These are phyloP conservation scores for Drosophila merina DNA, from an alignment of 2,888 invertebrate species.

Conservation along the genomic window DNA sequence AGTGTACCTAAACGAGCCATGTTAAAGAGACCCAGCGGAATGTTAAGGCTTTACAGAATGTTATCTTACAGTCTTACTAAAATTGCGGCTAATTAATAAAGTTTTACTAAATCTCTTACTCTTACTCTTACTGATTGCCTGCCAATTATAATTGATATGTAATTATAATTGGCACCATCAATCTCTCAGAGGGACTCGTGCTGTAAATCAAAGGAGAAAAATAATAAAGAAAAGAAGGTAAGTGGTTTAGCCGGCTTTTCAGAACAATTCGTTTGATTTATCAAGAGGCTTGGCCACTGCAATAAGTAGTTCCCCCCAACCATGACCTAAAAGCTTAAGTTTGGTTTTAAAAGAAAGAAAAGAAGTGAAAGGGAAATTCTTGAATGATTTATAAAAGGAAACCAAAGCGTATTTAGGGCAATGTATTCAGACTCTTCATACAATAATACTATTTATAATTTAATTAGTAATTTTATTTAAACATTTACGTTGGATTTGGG, in stretches of 20 bases:
- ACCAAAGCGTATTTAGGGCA: background rate
- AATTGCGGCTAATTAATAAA: constrained; percentile 55
- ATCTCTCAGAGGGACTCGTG: background rate
- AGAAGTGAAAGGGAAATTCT: constrained; percentile 1
- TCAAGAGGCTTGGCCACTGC: background rate
- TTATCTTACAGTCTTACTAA: constrained; percentile 21
- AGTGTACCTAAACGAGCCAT: constrained; percentile 17
- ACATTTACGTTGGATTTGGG: background rate
- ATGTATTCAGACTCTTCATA: no score
- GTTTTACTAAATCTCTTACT: constrained; percentile 3
- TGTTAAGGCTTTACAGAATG: constrained; percentile 8
- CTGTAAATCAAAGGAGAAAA: background rate
- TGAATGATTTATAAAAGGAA: constrained; percentile 7
- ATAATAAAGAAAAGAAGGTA: background rate
- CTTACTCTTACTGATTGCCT: constrained; percentile 10
- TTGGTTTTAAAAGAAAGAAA: constrained; percentile 1
- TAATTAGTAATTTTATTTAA: background rate
- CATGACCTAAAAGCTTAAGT: constrained; percentile 21
- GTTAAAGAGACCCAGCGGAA: constrained; percentile 51
- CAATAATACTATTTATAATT: no score
- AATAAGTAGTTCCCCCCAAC: background rate
- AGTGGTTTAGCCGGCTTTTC: constrained; percentile 36
- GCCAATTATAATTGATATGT: constrained; percentile 33
- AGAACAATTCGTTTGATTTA: constrained; percentile 13
- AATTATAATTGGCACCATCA: constrained; percentile 37